A percentile compares a stretch with the other conserved stretches of the same genome.
These are phyloP conservation scores for Drepanosiphum platanoidis DNA, from an alignment of 2,888 invertebrate genomes.

Conservation along the genomic window DNA sequence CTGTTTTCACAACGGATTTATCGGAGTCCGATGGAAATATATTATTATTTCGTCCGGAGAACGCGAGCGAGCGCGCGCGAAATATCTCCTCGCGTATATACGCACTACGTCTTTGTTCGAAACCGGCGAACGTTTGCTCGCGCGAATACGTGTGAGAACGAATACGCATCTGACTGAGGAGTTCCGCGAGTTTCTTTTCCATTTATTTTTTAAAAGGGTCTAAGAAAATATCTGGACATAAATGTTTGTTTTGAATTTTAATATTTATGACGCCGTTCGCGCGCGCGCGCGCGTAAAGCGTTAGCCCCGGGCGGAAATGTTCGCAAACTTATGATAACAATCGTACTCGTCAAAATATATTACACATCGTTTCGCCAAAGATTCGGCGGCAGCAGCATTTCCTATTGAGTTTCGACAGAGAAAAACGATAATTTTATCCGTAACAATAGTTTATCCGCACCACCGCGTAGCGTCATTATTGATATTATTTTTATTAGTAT, in stretches of 20 bases:
- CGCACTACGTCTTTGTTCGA: not conserved
- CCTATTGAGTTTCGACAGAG: too few relatives aligned
- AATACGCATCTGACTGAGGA: not conserved
- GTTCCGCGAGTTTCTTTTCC: not conserved
- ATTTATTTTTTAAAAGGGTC: not conserved
- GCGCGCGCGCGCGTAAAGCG: too few relatives aligned
- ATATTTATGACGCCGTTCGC: not conserved
- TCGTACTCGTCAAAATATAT: not conserved
- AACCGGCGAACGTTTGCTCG: conserved; percentile 3
- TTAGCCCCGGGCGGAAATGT: not conserved
- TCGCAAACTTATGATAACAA: not conserved
- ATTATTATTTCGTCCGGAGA: not conserved
- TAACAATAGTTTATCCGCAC: too few relatives aligned
- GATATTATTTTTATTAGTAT: too few relatives aligned
- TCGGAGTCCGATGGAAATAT: not conserved
- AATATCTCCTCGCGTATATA: too few relatives aligned
- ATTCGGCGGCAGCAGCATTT: too few relatives aligned
- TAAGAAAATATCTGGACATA: not conserved
- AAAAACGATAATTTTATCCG: too few relatives aligned
- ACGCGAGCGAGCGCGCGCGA: too few relatives aligned
- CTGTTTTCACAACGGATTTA: conserved; percentile 1
- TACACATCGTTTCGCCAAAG: not conserved
- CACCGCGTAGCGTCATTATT: too few relatives aligned
- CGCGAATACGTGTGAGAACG: not conserved
- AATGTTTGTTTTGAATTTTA: not conserved